These are phyloP conservation scores for Liolophura sinensis DNA, from an alignment of 1,140 invertebrate species.

Conservation along the genomic window DNA sequence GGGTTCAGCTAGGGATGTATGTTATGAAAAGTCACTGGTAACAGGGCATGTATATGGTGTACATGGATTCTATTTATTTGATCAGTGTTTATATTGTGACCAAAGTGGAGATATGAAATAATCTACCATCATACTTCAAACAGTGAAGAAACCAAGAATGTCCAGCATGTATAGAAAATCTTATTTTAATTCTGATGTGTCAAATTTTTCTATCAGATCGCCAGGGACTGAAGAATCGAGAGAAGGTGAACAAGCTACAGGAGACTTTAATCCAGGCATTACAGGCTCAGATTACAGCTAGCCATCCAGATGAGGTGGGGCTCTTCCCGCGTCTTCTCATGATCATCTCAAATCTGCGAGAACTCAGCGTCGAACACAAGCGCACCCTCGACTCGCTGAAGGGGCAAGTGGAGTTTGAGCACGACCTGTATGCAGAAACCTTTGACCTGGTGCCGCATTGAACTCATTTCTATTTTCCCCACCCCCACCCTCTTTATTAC, in stretches of 20 bases:
- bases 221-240: slow-evolving; percentile 49
- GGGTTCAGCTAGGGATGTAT: too few species aligned
- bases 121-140: too few species aligned
- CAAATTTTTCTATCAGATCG: slow-evolving; percentile 39
- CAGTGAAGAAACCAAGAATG: too few species aligned
- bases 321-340: slow-evolving; percentile 55
- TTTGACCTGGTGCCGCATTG: slow-evolving; percentile 41
- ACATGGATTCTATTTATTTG: too few species aligned
- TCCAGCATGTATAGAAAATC: background rate
- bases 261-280: slow-evolving; percentile 53
- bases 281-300: slow-evolving; percentile 41
- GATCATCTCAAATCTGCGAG: slow-evolving; percentile 55
- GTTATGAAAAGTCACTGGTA: too few species aligned
- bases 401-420: slow-evolving; percentile 50
- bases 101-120: too few species aligned
- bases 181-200: background rate
- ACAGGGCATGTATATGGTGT: too few species aligned
- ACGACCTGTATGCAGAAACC: slow-evolving; percentile 53
- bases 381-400: slow-evolving; percentile 51
- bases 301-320: slow-evolving; percentile 48
- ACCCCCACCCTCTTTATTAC: too few species aligned
- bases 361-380: slow-evolving; percentile 53
- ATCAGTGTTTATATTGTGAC: too few species aligned
- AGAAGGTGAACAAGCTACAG: slow-evolving; percentile 52
- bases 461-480: too few species aligned